These are phyloP conservation scores for Gasterosteus aculeatus DNA, from an alignment of 2,113 vertebrate genomes.

Conservation along the genomic window DNA sequence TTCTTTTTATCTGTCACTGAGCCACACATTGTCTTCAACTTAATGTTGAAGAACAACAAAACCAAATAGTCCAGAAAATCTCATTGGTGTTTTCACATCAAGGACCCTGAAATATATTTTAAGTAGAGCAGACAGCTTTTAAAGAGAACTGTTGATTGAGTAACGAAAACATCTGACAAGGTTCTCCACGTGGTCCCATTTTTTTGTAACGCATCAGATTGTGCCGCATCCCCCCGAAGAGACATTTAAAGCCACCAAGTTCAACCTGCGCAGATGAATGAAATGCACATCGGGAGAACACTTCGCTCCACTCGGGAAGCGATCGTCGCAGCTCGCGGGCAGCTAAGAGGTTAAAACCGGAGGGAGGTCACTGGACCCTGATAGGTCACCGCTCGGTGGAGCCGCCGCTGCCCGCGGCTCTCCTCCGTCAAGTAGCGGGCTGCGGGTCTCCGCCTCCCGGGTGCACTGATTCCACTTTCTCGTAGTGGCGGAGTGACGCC, in stretches of 20 bases:
- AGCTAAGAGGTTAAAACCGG: conserved; percentile 64
- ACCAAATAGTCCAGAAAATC: background rate
- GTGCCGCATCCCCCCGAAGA: background rate
- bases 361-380: conserved; percentile 61
- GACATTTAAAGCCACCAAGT: background rate
- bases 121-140: background rate
- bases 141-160: background rate
- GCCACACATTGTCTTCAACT: background rate
- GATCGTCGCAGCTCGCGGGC: background rate
- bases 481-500: background rate
- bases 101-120: background rate
- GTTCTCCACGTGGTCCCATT: background rate
- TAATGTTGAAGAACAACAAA: background rate
- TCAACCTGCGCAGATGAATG: background rate
- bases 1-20: too few relatives aligned
- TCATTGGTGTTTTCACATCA: background rate
- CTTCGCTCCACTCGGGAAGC: too few relatives aligned
- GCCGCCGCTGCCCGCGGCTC: conserved; percentile 52
- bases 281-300: too few relatives aligned
- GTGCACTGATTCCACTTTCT: conserved; percentile 56
- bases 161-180: background rate
- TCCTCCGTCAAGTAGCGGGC: conserved; percentile 58
- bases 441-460: conserved; percentile 63
- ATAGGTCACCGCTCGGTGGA: conserved; percentile 78
- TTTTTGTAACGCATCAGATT: background rate